Percentiles rank a stretch among this genome's conserved stretches.
phyloP scores from a whole-genome alignment of 2,113 vertebrate species.

The Tamias sibiricus region DNA sequence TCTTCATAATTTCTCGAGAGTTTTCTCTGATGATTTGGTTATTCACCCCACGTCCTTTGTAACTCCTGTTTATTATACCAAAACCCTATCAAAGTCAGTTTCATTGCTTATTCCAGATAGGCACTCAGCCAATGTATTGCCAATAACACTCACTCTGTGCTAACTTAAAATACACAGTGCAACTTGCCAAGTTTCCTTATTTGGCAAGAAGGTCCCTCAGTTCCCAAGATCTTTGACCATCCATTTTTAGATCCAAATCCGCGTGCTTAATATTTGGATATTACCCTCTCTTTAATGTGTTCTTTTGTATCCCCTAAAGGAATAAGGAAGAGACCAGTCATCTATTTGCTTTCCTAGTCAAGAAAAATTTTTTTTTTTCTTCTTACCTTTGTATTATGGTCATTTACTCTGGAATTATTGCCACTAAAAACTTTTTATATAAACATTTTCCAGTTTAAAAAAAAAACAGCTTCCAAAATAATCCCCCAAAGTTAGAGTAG shows the following conservation, averaged over 20 bases:
- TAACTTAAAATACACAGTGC: slow-evolving; percentile 88
- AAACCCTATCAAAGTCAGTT: slow-evolving; percentile 73
- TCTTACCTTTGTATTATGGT: background rate
- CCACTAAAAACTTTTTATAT: slow-evolving; percentile 33
- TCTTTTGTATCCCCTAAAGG: slow-evolving; percentile 65
- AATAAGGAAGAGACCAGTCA: slow-evolving; percentile 13
- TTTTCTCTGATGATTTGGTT: slow-evolving; percentile 51
- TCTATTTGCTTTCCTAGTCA: slow-evolving; percentile 41
- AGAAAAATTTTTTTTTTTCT: background rate
- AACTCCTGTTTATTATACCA: slow-evolving; percentile 36
- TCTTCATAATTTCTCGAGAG: slow-evolving; percentile 45
- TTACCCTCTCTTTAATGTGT: slow-evolving; percentile 51
- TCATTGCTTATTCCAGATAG: slow-evolving; percentile 81
- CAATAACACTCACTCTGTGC: slow-evolving; percentile 87
- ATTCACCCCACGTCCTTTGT: slow-evolving; percentile 29
- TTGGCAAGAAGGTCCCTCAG: slow-evolving; percentile 87
- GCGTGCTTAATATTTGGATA: slow-evolving; percentile 75
- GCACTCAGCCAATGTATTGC: slow-evolving; percentile 87
- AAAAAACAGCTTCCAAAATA: slow-evolving; percentile 24
- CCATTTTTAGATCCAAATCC: slow-evolving; percentile 88
- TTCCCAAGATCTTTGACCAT: slow-evolving; percentile 88
- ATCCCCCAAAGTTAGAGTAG: slow-evolving; percentile 29
- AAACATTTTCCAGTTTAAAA: slow-evolving; percentile 49
- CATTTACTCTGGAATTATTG: slow-evolving; percentile 45
- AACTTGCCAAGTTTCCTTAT: slow-evolving; percentile 90